Evolutionary conservation across 2,888 invertebrate genomes (phyloP), one percentile per base, ranked within the genome.

Genomic region (Nomada hirtipes): DNA sequence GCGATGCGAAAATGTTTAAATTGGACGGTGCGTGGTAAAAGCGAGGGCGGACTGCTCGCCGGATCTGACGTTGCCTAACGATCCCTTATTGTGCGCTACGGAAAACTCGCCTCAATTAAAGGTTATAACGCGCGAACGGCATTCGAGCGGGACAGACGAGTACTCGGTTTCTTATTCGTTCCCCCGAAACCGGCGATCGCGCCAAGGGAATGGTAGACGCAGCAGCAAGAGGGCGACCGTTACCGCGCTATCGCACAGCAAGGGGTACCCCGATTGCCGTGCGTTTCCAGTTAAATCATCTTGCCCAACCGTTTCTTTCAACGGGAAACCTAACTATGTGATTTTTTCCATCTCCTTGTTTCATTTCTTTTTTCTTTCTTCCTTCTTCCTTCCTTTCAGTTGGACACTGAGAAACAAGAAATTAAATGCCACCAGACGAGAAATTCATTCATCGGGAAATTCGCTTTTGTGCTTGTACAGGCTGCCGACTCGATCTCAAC

Each of bases 121-220:
- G 90, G 92, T 91, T 90, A 91, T 91, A 91, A 91, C 88, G 91
- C 89, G 90, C 89, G 88, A 91, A 92, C 91, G 89, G 90, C 90
- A 92, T 90, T 90, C 89, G 85, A 89, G 90, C 86, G 85, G 87
- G 20, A 20, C 20, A 20, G 20, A 60, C 52, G 44, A 42, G 26
- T 36, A 57, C 47, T 50, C 11, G 44, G 73, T 53, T 68, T 61
- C 36, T 71, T 44, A 26, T 26, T 23, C 36, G 26, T 63, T 13
- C n/a, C 44, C 13, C n/a, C 11, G 57, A 26, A 60, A 13, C 0
- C 47, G 50, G 42, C 36, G 53, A 36, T 42, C 26, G 42, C 36
- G 2, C 36, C 36, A 7, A 7, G 36, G 36, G 36, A 36, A 36
- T 36, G 36, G n/a, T 4, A 11, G 18, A 57, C 15, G 15, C 10